Evolutionary conservation across 2,113 vertebrate species (phyloP), one percentile per base, ranked within the genome.

Genomic region (Notarius lentiginosus): DNA sequence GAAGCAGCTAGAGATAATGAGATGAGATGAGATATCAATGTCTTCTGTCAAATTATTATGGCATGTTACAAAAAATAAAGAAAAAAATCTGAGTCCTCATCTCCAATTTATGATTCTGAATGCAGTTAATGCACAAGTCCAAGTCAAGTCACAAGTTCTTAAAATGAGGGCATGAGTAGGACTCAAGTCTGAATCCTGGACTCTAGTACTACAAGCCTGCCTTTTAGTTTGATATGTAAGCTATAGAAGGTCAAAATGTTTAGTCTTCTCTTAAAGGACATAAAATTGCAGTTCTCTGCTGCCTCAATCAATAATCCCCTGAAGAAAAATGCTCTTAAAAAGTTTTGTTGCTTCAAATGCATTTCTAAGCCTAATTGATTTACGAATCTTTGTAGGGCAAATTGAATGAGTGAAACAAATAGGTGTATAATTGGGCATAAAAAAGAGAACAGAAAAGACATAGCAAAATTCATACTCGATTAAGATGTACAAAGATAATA

Each of bases 401-500:
- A 83, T 17, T 18, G 47, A 82, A 60, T 1, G 22, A 30, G 20
- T 30, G 0, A 27, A 30, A 47, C n/a, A 24, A 85, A 85, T 30
- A 27, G 34, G 61, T 2, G 18, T 27, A 22, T 63, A 5, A 84
- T 73, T 60, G 20, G 27, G 34, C 55, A 83, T 89, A 58, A 89
- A 79, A 41, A 60, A 79, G 27, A 88, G 85, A 83, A 86, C 41
- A 2, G 30, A 61, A 82, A 88, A 79, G 77, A 79, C 53, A 7
- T 22, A 41, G 79, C 4, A 41, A 88, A 89, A 90, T 89, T 88
- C 86, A 47, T 84, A 56, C 89, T 92, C 30, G 86, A 81, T 82
- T 47, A 79, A 85, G 58, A 84, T 11, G 27, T n/a, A 76, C 17
- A 88, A 86, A 88, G n/a, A 72, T 75, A 89, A 79, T 18, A 63